These are phyloP conservation scores for Pasiphila rectangulata DNA, from an alignment of 2,888 invertebrate genomes.

Conservation along the genomic window DNA sequence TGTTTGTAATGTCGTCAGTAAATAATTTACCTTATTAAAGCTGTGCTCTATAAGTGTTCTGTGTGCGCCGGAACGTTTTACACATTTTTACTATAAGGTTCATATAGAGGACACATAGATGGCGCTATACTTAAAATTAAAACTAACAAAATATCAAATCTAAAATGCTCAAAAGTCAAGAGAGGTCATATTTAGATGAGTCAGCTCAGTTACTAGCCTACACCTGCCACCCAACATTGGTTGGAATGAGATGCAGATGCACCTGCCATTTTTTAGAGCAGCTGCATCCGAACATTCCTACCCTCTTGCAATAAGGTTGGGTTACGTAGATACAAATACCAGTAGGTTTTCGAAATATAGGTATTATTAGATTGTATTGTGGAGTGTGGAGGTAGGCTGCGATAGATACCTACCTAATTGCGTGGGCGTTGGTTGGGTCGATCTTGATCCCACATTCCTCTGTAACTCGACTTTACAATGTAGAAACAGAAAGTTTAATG, in stretches of 20 bases:
- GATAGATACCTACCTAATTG: conserved; percentile 10
- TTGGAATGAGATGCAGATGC: too few relatives aligned
- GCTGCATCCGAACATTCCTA: too few relatives aligned
- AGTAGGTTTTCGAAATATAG: too few relatives aligned
- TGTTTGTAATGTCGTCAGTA: too few relatives aligned
- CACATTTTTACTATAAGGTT: background rate
- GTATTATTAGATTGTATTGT: conserved; percentile 2
- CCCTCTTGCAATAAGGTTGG: too few relatives aligned
- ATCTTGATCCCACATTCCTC: conserved; percentile 18
- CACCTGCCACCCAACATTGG: background rate
- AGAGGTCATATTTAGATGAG: conserved; percentile 4
- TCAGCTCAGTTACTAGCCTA: background rate
- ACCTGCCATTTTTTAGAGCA: too few relatives aligned
- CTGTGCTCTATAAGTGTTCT: background rate
- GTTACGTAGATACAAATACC: too few relatives aligned
- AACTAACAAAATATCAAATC: background rate
- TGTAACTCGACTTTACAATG: conserved; percentile 5
- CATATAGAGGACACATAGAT: background rate
- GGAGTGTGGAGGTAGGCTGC: too few relatives aligned
- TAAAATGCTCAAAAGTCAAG: background rate
- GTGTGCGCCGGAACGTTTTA: conserved; percentile 3
- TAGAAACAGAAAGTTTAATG: conserved; percentile 10
- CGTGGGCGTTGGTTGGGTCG: conserved; percentile 8
- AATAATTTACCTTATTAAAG: too few relatives aligned
- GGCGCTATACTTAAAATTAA: background rate